Conservation (phyloP, 1,140 invertebrate genomes). For the Brachystomella parvula region DNA sequence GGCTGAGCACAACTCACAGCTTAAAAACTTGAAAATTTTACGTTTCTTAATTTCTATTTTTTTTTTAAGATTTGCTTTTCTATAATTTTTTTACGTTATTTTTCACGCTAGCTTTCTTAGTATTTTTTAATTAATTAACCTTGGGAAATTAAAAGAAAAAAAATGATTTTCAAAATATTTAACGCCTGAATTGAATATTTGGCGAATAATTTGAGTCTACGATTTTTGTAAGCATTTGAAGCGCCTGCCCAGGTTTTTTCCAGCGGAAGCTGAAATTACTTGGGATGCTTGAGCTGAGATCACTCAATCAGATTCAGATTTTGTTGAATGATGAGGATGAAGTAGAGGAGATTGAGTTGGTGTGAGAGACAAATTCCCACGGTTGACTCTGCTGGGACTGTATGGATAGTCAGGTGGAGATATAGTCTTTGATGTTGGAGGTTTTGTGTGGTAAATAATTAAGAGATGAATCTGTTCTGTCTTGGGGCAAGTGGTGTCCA, state of each 20-base stretch:
- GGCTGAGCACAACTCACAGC: too few species aligned
- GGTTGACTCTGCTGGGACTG: background rate
- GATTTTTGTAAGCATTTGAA: background rate
- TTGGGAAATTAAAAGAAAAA: too few species aligned
- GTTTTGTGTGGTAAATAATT: background rate
- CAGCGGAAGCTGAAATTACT: background rate
- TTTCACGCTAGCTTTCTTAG: too few species aligned
- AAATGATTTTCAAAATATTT: too few species aligned
- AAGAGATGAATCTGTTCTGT: background rate
- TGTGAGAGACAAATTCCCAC: background rate
- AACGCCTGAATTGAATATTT: background rate
- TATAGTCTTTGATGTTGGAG: background rate
- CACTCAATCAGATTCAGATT: too few species aligned
- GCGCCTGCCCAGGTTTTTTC: background rate
- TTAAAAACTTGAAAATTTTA: too few species aligned
- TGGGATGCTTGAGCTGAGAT: too few species aligned
- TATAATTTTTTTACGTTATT: too few species aligned
- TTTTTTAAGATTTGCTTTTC: too few species aligned
- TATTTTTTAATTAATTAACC: too few species aligned
- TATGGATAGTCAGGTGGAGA: too few species aligned
- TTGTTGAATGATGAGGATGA: background rate
- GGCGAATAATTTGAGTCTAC: background rate
- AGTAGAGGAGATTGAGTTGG: background rate
- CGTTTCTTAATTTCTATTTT: too few species aligned
- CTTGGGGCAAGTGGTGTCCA: background rate